Evolutionary conservation across 2,888 invertebrate species (phyloP).

Genomic region (Nemapogon koenigi): DNA sequence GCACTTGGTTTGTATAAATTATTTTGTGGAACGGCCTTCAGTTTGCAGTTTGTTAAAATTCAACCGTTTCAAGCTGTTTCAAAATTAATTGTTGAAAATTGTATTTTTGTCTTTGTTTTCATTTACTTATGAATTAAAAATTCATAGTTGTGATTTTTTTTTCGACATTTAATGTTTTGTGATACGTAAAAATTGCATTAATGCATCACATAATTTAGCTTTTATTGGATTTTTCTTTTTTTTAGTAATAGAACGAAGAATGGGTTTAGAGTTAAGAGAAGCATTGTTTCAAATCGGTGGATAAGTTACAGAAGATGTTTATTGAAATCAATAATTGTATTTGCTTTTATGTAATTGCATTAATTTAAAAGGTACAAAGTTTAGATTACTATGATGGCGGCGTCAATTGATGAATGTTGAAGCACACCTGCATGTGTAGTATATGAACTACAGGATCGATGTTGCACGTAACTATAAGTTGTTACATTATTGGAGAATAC

Average conservation of each 20-base stretch:
- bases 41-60: constrained; percentile 1
- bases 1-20: constrained; percentile 5
- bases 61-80: constrained; percentile 22
- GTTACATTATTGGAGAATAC: constrained; percentile 46
- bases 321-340: constrained; percentile 30
- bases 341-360: constrained; percentile 36
- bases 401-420: constrained; percentile 30
- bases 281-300: constrained; percentile 24
- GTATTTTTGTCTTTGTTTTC: constrained; percentile 39
- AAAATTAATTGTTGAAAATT: constrained; percentile 27
- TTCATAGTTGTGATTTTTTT: constrained; percentile 66
- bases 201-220: constrained; percentile 52
- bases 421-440: constrained; percentile 3
- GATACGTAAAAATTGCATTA: constrained; percentile 61
- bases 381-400: constrained; percentile 37
- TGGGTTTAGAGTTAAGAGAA: constrained; percentile 24
- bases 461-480: constrained; percentile 44
- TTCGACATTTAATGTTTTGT: constrained; percentile 65
- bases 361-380: constrained; percentile 38
- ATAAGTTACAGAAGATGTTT: constrained; percentile 23
- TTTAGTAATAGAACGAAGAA: constrained; percentile 29
- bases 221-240: constrained; percentile 26
- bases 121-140: constrained; percentile 50
- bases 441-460: constrained; percentile 30
- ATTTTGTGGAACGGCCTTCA: constrained; percentile 2